Conservation (phyloP, 2,797 vertebrate genomes). For the Malurus leucopterus region DNA sequence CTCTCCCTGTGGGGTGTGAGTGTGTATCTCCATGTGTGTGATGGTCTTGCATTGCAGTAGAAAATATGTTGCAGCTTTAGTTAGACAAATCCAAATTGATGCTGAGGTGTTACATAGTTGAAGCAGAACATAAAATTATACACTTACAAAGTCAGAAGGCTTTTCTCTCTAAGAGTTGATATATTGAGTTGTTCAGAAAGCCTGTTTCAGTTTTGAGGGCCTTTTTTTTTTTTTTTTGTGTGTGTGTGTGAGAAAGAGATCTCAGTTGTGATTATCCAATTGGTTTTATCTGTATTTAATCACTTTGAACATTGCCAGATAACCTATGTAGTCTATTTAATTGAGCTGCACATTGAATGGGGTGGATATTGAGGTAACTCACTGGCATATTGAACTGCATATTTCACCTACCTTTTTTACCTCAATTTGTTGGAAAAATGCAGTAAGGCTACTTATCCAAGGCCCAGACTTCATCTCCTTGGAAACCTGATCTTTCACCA, state of each 20-base stretch:
- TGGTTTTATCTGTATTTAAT: background rate
- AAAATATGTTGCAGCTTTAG: background rate
- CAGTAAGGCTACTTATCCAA: constrained; percentile 48
- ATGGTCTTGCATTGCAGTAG: background rate
- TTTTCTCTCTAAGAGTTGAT: background rate
- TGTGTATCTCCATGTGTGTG: accelerated
- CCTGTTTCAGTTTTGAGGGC: background rate
- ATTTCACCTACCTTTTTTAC: constrained; percentile 28
- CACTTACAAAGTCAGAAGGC: background rate
- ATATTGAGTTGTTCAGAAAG: background rate
- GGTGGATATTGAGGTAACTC: accelerated
- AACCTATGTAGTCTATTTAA: background rate
- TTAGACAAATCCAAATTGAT: background rate
- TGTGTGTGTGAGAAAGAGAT: background rate
- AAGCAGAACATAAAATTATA: background rate
- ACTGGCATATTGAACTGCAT: background rate
- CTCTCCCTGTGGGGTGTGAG: background rate
- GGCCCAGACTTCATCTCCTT: constrained; percentile 55
- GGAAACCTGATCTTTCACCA: constrained; percentile 62
- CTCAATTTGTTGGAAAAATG: constrained; percentile 37
- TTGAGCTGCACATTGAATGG: background rate
- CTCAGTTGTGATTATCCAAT: background rate
- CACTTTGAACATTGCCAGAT: background rate
- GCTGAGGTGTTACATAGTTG: background rate
- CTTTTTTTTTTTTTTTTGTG: background rate